Evolutionary conservation across 2,113 vertebrate genomes (phyloP).

Genomic region (Anhinga anhinga): DNA sequence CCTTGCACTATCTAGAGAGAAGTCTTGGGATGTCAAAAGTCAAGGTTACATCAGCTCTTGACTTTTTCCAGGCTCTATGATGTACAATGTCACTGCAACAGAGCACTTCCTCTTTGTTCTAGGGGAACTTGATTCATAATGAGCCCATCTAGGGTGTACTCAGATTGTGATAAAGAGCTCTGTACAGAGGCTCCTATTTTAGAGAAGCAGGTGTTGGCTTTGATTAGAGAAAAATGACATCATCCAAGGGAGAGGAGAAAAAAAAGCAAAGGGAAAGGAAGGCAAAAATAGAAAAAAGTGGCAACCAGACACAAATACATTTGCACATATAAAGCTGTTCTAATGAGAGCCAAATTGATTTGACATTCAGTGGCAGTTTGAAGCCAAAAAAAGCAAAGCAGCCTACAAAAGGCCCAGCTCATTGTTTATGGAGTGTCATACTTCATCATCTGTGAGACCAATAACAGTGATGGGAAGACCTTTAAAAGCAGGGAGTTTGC

Average conservation of each 20-base stretch:
- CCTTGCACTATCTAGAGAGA: constrained; percentile 58
- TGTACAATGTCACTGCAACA: constrained; percentile 55
- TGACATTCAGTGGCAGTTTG: constrained; percentile 89
- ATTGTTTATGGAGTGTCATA: constrained; percentile 98
- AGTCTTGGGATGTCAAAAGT: constrained; percentile 37
- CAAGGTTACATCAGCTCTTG: constrained; percentile 58
- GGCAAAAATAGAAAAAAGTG: constrained; percentile 71
- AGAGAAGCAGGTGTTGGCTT: constrained; percentile 81
- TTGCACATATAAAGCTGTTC: constrained; percentile 88
- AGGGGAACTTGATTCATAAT: constrained; percentile 64
- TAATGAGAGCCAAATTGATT: constrained; percentile 93
- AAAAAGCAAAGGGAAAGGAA: constrained; percentile 52
- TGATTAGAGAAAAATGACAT: constrained; percentile 85
- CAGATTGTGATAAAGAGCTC: constrained; percentile 68
- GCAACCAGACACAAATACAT: constrained; percentile 83
- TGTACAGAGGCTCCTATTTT: constrained; percentile 55
- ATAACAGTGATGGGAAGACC: constrained; percentile 87
- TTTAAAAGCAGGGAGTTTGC: constrained; percentile 82
- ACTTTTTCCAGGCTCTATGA: constrained; percentile 69
- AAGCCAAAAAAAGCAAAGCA: constrained; percentile 85
- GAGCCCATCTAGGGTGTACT: constrained; percentile 62
- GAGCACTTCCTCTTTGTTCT: constrained; percentile 75
- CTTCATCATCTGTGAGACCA: constrained; percentile 93
- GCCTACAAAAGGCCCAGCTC: constrained; percentile 88
- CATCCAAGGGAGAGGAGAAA: constrained; percentile 67